Percentiles rank a stretch among this genome's conserved stretches.
Conservation (phyloP, 2,797 vertebrate species). For the Myotis pilosus region DNA sequence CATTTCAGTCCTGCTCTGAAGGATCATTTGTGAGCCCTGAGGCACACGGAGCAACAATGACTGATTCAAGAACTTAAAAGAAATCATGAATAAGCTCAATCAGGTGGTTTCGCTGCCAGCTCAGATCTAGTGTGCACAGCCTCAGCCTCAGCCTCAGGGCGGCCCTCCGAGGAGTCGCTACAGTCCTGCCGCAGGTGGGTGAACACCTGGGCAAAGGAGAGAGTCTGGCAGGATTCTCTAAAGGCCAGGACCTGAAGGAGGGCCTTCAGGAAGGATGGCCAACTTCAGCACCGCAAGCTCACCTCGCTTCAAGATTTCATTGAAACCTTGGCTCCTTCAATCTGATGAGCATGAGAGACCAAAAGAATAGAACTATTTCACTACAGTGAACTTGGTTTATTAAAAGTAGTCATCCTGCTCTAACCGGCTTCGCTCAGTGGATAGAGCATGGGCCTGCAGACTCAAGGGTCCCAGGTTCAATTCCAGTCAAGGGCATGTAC, state of each 20-base stretch:
- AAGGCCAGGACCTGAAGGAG: slow-evolving; percentile 19
- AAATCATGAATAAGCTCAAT: slow-evolving; percentile 29
- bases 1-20: neutral
- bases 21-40: neutral
- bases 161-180: neutral
- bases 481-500: too few relatives aligned
- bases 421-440: too few relatives aligned
- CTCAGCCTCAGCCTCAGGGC: neutral
- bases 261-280: neutral
- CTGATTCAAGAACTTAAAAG: neutral
- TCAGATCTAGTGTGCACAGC: neutral
- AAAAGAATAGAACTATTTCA: neutral
- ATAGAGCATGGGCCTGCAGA: too few relatives aligned
- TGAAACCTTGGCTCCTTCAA: neutral
- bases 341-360: neutral
- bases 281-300: slow-evolving; percentile 2
- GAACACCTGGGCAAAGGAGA: slow-evolving; percentile 9
- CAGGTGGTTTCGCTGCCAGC: neutral
- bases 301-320: neutral
- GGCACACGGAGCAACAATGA: neutral
- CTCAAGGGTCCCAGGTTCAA: too few relatives aligned
- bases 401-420: neutral
- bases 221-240: slow-evolving; percentile 7
- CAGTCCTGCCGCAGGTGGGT: neutral
- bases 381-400: neutral